Percentiles rank a stretch among this genome's conserved stretches.
phyloP scores from a whole-genome alignment of 1,140 invertebrate genomes.

The Mylabris phalerata region DNA sequence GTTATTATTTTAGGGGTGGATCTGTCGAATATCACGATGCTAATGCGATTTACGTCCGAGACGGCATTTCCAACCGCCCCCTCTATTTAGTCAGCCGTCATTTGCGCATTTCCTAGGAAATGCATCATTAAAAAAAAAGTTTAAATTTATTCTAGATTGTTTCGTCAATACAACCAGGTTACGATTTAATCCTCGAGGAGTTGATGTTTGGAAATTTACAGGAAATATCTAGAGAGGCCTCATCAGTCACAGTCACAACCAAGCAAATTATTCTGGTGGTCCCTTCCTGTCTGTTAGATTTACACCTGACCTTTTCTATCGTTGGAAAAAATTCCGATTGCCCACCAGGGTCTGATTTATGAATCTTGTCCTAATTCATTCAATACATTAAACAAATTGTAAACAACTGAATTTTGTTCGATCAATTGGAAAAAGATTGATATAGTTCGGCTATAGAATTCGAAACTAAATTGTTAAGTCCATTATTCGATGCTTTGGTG shows the following conservation, averaged over 20 bases:
- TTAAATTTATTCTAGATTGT: neutral
- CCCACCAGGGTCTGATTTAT: no score
- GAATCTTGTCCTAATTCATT: no score
- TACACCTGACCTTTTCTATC: slow-evolving; percentile 30
- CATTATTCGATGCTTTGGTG: no score
- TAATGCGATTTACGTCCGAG: slow-evolving; percentile 2
- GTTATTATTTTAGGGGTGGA: slow-evolving; percentile 13
- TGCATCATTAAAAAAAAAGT: neutral
- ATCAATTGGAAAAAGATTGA: no score
- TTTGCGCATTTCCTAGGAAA: neutral
- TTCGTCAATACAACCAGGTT: neutral
- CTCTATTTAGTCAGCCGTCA: no score
- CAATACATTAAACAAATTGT: no score
- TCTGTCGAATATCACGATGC: slow-evolving; percentile 1
- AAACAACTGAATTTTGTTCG: no score
- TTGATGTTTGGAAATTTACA: slow-evolving; percentile 16
- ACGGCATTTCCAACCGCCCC: no score
- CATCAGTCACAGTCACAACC: slow-evolving; percentile 33
- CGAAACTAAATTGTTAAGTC: no score
- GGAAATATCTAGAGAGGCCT: slow-evolving; percentile 28
- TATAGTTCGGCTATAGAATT: no score
- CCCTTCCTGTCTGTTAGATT: slow-evolving; percentile 32
- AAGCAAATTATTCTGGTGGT: slow-evolving; percentile 34
- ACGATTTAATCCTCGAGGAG: slow-evolving; percentile 11
- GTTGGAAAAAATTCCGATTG: slow-evolving; percentile 17